Conservation (phyloP, 2,888 invertebrate genomes). For the Gisinianus flammeolus region DNA sequence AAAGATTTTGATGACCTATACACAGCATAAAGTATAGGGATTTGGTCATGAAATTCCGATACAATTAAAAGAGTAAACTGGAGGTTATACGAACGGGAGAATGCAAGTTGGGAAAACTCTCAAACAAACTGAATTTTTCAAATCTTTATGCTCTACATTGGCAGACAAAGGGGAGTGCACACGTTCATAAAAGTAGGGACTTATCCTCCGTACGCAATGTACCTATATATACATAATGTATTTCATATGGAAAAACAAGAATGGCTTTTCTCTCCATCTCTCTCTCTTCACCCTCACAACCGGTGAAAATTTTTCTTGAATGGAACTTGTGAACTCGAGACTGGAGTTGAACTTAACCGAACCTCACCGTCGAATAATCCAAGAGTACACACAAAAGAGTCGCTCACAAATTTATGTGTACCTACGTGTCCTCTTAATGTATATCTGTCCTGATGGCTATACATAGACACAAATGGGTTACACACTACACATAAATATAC, state of each 20-base stretch:
- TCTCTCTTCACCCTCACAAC: conserved; percentile 30
- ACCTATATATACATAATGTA: background rate
- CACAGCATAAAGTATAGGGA: background rate
- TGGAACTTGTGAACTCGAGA: conserved; percentile 29
- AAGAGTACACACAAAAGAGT: conserved; percentile 29
- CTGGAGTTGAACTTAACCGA: conserved; percentile 31
- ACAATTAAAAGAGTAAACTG: background rate
- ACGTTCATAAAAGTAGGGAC: conserved; percentile 19
- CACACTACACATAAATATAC: background rate
- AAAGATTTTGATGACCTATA: too few species aligned
- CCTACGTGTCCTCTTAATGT: conserved; percentile 1
- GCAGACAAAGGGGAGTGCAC: conserved; percentile 15
- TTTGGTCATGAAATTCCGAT: background rate
- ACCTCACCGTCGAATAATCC: conserved; percentile 35
- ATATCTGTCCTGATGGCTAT: background rate
- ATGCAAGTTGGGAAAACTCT: background rate
- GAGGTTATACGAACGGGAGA: background rate
- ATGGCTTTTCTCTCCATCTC: too few species aligned
- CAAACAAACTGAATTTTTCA: conserved; percentile 15
- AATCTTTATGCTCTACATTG: conserved; percentile 17
- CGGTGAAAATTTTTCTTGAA: conserved; percentile 44
- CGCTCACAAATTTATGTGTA: conserved; percentile 17
- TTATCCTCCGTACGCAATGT: background rate
- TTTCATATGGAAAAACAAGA: conserved; percentile 23
- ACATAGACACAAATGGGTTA: conserved; percentile 9